Percentiles rank a stretch among this genome's conserved stretches.
Conservation (phyloP, 2,797 vertebrate genomes). For the Syndactyla subalaris region DNA sequence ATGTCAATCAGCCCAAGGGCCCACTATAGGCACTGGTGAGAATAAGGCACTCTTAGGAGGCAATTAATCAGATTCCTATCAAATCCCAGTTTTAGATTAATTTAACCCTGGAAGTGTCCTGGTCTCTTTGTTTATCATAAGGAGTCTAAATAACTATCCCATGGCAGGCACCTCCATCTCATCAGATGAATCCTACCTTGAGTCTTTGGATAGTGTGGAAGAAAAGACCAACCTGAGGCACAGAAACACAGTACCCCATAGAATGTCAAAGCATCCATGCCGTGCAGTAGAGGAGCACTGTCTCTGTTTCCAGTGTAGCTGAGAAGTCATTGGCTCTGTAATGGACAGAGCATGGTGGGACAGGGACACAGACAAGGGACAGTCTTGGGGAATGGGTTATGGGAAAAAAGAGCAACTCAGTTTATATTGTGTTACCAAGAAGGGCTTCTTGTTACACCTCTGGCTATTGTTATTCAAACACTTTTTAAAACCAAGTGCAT, state of each 20-base stretch:
- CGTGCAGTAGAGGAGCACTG: background rate
- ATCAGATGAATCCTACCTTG: background rate
- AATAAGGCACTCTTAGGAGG: background rate
- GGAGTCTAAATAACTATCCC: background rate
- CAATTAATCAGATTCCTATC: background rate
- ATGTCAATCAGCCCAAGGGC: background rate
- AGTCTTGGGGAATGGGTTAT: background rate
- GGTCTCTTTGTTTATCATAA: background rate
- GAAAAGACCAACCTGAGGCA: background rate
- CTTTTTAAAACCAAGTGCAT: background rate
- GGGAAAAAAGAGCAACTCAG: background rate
- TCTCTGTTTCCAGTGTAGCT: background rate
- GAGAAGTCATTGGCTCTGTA: background rate
- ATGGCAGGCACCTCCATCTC: too few relatives aligned
- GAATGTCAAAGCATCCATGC: background rate
- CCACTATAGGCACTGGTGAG: background rate
- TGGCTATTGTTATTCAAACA: background rate
- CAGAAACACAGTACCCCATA: background rate
- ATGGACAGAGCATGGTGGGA: fast-evolving
- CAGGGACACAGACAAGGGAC: background rate
- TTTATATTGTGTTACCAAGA: background rate
- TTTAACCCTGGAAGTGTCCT: background rate
- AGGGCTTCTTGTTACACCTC: background rate
- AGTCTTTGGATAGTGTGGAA: fast-evolving
- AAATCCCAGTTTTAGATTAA: background rate